Percentiles rank a stretch among this genome's conserved stretches.
These are phyloP conservation scores for Dichetophora obliterata DNA, from an alignment of 2,888 invertebrate species.

Conservation along the genomic window DNA sequence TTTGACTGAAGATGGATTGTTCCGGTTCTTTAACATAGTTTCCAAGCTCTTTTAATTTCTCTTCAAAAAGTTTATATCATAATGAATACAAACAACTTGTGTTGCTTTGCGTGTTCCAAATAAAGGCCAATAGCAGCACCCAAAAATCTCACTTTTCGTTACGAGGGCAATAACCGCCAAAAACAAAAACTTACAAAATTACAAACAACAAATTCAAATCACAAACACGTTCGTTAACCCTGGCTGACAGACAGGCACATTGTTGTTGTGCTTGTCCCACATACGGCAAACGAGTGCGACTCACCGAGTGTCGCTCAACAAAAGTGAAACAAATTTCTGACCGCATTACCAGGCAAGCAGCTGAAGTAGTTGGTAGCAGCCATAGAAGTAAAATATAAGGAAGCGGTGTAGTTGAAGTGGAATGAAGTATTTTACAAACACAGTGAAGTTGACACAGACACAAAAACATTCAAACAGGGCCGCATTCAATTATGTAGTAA, in stretches of 20 bases:
- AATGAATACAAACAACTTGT: background rate
- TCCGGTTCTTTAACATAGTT: too few relatives aligned
- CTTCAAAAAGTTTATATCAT: background rate
- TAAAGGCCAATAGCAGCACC: constrained; percentile 2
- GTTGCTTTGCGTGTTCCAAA: background rate
- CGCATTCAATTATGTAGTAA: too few relatives aligned
- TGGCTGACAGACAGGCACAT: background rate
- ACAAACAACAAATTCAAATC: background rate
- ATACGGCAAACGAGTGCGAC: constrained; percentile 34
- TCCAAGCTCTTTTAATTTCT: background rate
- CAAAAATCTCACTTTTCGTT: constrained; percentile 16
- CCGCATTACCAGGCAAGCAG: constrained; percentile 53
- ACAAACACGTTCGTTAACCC: constrained; percentile 12
- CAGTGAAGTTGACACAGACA: too few relatives aligned
- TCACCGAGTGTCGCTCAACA: constrained; percentile 54
- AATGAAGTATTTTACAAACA: too few relatives aligned
- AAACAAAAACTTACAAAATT: constrained; percentile 29
- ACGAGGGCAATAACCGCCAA: constrained; percentile 36
- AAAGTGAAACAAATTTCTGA: constrained; percentile 66
- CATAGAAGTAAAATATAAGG: too few relatives aligned
- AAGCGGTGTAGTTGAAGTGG: too few relatives aligned
- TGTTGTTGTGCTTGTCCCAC: constrained; percentile 45
- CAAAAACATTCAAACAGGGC: too few relatives aligned
- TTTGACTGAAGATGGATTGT: background rate
- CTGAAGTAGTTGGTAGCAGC: constrained; percentile 21